Conservation (phyloP, 2,888 invertebrate genomes). For the Idaea aversata region DNA sequence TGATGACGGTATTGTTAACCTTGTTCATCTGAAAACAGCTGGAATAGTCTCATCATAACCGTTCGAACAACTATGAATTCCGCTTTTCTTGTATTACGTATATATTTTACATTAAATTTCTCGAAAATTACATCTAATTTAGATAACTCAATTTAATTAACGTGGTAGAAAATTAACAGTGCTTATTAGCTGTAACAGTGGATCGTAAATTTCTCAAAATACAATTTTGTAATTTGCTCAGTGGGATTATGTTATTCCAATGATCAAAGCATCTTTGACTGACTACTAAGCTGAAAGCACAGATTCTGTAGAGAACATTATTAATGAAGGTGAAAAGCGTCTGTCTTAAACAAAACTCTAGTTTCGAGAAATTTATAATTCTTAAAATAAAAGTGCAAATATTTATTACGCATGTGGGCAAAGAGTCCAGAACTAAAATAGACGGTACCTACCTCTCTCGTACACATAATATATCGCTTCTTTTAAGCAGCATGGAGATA, state of each 20-base stretch:
- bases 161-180: not conserved
- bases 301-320: not conserved
- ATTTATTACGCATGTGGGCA: conserved; percentile 59
- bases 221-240: not conserved
- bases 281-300: not conserved
- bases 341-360: conserved; percentile 22
- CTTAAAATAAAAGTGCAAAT: conserved; percentile 60
- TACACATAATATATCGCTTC: conserved; percentile 58
- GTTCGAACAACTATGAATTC: conserved; percentile 46
- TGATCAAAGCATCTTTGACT: not conserved
- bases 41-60: conserved; percentile 51
- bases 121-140: not conserved
- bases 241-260: not conserved
- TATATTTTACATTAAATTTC: no score
- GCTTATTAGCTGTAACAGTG: not conserved
- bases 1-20: conserved; percentile 76
- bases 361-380: conserved; percentile 42
- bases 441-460: conserved; percentile 50
- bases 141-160: conserved; percentile 1
- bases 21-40: conserved; percentile 61
- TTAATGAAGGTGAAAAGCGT: conserved; percentile 12
- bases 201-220: not conserved
- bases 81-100: conserved; percentile 18
- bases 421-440: conserved; percentile 62
- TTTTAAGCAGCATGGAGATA: conserved; percentile 53